A percentile compares a stretch with the other conserved stretches of the same genome.
Conservation (phyloP, 92 coral and sea anemone species). For the Phymanthus crucifer region DNA sequence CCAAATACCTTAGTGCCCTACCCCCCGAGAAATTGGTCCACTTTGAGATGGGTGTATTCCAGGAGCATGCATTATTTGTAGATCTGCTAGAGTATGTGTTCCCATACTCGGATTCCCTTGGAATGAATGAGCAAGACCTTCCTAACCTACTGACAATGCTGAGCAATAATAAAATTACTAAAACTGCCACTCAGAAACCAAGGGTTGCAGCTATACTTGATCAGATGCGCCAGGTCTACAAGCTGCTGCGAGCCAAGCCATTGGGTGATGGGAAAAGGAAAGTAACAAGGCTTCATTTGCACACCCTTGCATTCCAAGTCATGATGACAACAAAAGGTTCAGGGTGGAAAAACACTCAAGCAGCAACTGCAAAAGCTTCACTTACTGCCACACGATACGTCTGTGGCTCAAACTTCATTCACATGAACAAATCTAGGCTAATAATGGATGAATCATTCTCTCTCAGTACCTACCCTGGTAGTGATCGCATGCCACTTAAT, state of each 20-base stretch:
- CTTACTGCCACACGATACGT: slow-evolving; percentile 85
- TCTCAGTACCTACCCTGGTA: slow-evolving; percentile 60
- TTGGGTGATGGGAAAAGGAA: slow-evolving; percentile 42
- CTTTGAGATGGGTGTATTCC: slow-evolving; percentile 95
- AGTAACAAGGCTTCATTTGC: slow-evolving; percentile 77
- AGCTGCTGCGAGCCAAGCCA: slow-evolving; percentile 41
- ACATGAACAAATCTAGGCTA: slow-evolving; percentile 73
- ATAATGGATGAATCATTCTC: slow-evolving; percentile 96
- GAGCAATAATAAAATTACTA: slow-evolving; percentile 66
- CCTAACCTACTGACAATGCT: slow-evolving; percentile 75
- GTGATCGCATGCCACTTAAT: slow-evolving; percentile 74
- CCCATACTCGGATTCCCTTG: slow-evolving; percentile 83
- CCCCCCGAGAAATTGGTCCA: slow-evolving; percentile 67
- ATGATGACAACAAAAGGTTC: slow-evolving; percentile 64
- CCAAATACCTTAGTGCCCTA: slow-evolving; percentile 52
- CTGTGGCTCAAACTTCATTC: slow-evolving; percentile 79
- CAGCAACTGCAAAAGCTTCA: slow-evolving; percentile 85
- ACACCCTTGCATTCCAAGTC: slow-evolving; percentile 91
- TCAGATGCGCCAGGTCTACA: slow-evolving; percentile 82
- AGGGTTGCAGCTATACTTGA: slow-evolving; percentile 85
- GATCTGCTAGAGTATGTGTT: slow-evolving; percentile 74
- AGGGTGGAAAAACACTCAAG: slow-evolving; percentile 69
- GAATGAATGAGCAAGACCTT: slow-evolving; percentile 97
- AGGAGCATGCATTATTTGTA: slow-evolving; percentile 71
- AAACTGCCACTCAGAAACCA: slow-evolving; percentile 83